Evolutionary conservation across 1,140 invertebrate genomes (phyloP).

Genomic region (Atopsyche davidsoni): DNA sequence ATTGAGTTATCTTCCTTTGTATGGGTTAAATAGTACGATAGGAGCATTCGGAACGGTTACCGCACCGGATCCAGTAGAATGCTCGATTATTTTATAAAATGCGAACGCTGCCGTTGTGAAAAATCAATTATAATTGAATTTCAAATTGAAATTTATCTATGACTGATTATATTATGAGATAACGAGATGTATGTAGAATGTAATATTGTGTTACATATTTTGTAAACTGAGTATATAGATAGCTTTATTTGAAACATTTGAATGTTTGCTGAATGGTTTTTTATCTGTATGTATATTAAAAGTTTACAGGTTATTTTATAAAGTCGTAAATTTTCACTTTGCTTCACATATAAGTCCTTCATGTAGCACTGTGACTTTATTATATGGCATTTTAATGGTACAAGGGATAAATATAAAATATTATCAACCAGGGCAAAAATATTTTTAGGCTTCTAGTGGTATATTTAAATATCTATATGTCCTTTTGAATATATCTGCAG

Average conservation of each 20-base stretch:
- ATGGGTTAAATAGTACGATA: too few relatives aligned
- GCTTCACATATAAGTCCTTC: slow-evolving; percentile 8
- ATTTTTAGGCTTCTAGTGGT: slow-evolving; percentile 20
- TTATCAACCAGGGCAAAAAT: slow-evolving; percentile 10
- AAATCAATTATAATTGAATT: slow-evolving; percentile 14
- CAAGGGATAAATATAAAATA: slow-evolving; percentile 20
- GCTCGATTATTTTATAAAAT: too few relatives aligned
- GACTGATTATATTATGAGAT: slow-evolving; percentile 28
- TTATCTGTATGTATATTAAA: slow-evolving; percentile 21
- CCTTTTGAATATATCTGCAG: slow-evolving; percentile 7
- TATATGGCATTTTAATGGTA: slow-evolving; percentile 10
- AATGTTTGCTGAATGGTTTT: slow-evolving; percentile 22
- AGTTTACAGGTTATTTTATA: slow-evolving; percentile 11
- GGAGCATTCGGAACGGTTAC: too few relatives aligned
- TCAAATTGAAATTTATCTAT: slow-evolving; percentile 24
- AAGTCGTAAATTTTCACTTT: slow-evolving; percentile 7
- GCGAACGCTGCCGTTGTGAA: too few relatives aligned
- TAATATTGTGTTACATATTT: slow-evolving; percentile 29
- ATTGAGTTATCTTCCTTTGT: too few relatives aligned
- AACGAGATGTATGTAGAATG: slow-evolving; percentile 25
- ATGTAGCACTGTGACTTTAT: slow-evolving; percentile 9
- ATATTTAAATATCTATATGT: slow-evolving; percentile 12
- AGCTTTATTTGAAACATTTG: slow-evolving; percentile 25
- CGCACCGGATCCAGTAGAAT: too few relatives aligned
- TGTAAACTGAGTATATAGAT: slow-evolving; percentile 24